Conservation (phyloP, 2,113 vertebrate genomes). For the Aspiorhynchus laticeps region DNA sequence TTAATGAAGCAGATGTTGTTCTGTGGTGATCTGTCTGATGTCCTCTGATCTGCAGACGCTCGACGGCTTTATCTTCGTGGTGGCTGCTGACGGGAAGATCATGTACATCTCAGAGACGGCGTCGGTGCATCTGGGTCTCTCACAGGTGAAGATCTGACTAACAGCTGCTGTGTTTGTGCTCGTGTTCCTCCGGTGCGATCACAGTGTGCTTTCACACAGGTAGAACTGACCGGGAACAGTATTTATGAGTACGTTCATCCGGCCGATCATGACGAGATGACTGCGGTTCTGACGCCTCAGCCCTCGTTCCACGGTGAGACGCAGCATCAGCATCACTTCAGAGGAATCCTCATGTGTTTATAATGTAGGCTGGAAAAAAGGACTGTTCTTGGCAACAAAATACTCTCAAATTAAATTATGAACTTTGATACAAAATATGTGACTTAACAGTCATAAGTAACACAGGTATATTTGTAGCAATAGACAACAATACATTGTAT, state of each 20-base stretch:
- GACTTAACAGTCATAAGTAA: too few species aligned
- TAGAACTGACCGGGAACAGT: slow-evolving; percentile 97
- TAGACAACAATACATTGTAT: too few species aligned
- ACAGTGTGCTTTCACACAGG: slow-evolving; percentile 78
- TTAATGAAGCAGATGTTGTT: not conserved
- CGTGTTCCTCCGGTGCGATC: not conserved
- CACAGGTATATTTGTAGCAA: too few species aligned
- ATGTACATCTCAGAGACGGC: slow-evolving; percentile 99
- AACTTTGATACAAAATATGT: too few species aligned
- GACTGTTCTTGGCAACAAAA: too few species aligned
- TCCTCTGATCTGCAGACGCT: slow-evolving; percentile 79
- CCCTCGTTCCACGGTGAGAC: slow-evolving; percentile 92
- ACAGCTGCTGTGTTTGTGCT: not conserved
- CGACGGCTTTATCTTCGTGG: slow-evolving; percentile 98
- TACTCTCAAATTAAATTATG: too few species aligned
- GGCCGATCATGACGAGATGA: slow-evolving; percentile 97
- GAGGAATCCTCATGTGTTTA: not conserved
- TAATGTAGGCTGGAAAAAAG: not conserved
- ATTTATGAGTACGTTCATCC: slow-evolving; percentile 98
- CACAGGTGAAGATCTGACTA: slow-evolving; percentile 81
- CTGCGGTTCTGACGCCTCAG: slow-evolving; percentile 91
- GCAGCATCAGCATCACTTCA: too few species aligned
- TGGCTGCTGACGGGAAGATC: slow-evolving; percentile 97
- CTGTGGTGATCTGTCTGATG: slow-evolving; percentile 40
- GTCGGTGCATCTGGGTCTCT: slow-evolving; percentile 94